Evolutionary conservation across 2,797 vertebrate genomes (phyloP).

Genomic region (Malurus splendens): DNA sequence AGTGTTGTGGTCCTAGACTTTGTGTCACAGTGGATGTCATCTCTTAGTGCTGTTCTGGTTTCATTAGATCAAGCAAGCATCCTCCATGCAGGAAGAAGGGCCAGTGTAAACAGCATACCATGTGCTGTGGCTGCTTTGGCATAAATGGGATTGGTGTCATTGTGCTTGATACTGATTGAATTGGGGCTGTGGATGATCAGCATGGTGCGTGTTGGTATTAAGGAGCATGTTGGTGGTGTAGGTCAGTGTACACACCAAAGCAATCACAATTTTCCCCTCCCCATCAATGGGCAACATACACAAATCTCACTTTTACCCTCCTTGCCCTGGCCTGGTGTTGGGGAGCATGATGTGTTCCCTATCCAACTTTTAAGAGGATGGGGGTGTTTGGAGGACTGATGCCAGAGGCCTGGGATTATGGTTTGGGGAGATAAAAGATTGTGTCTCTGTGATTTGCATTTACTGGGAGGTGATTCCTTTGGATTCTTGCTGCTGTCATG

Average conservation of each 20-base stretch:
- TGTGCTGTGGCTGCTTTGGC: background rate
- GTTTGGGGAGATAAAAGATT: background rate
- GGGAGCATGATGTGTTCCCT: background rate
- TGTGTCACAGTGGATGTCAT: background rate
- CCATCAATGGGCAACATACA: background rate
- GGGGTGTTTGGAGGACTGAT: background rate
- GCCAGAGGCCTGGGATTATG: background rate
- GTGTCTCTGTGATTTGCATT: background rate
- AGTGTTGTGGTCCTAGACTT: background rate
- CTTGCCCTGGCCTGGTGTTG: background rate
- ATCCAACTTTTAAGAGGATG: background rate
- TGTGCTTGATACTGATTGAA: accelerated
- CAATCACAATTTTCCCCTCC: too few species aligned
- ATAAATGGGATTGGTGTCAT: background rate
- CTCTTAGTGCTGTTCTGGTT: background rate
- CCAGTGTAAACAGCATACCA: background rate
- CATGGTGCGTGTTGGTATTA: background rate
- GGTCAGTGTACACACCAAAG: background rate
- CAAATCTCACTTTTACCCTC: background rate
- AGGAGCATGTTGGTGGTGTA: accelerated
- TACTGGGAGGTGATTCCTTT: background rate
- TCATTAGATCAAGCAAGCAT: background rate
- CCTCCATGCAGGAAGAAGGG: background rate
- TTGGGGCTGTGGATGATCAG: background rate
- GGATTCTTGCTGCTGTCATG: background rate